Evolutionary conservation across 2,888 invertebrate species (phyloP).

Genomic region (Gerris lacustris): DNA sequence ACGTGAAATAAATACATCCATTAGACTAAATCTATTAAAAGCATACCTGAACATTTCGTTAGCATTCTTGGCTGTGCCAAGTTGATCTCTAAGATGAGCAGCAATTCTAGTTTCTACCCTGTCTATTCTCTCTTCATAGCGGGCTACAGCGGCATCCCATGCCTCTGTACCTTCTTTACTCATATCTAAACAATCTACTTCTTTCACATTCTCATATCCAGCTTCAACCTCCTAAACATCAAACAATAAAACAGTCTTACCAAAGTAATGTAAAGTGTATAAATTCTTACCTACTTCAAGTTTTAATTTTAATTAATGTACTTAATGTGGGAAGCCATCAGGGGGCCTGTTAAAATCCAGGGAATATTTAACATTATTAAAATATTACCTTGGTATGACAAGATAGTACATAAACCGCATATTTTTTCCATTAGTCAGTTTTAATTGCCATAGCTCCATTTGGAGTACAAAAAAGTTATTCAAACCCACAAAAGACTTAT

Average conservation of each 20-base stretch:
- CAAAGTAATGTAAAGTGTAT: background rate
- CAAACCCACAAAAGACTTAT: too few species aligned
- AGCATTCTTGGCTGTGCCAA: constrained; percentile 97
- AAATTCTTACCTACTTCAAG: too few species aligned
- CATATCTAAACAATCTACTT: constrained; percentile 95
- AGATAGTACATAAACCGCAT: too few species aligned
- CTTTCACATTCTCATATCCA: constrained; percentile 96
- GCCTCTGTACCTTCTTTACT: constrained; percentile 91
- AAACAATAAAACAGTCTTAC: constrained; percentile 16
- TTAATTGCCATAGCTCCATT: too few species aligned
- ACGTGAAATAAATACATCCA: background rate
- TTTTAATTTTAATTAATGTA: too few species aligned
- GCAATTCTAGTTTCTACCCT: constrained; percentile 97
- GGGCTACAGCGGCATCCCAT: constrained; percentile 94
- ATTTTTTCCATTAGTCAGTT: too few species aligned
- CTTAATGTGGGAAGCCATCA: too few species aligned
- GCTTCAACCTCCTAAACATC: constrained; percentile 54
- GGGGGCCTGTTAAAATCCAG: too few species aligned
- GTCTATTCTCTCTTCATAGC: constrained; percentile 96
- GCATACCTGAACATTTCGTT: constrained; percentile 84
- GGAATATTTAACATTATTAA: background rate
- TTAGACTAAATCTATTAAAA: background rate
- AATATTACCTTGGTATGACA: background rate
- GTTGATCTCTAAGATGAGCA: constrained; percentile 89
- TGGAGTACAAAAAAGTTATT: too few species aligned